A percentile compares a stretch with the other conserved stretches of the same genome.
Evolutionary conservation across 2,888 invertebrate species (phyloP).

Genomic region (Parasteatoda lunata): DNA sequence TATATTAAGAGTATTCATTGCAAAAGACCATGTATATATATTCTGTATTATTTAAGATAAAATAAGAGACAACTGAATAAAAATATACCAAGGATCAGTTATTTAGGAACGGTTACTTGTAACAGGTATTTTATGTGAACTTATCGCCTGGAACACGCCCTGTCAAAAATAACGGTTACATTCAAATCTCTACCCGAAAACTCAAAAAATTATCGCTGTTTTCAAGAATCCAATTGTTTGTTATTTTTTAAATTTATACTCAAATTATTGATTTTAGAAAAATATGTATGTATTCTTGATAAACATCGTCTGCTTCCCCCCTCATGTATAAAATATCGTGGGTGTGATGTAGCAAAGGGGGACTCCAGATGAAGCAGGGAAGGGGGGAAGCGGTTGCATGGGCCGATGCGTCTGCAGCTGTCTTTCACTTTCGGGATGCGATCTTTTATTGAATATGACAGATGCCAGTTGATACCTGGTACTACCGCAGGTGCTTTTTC

Average conservation of each 20-base stretch:
- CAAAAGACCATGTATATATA: no score
- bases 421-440: constrained; percentile 18
- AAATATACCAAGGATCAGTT: no score
- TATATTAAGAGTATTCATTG: no score
- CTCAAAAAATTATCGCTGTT: not conserved
- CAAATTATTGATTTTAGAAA: not conserved
- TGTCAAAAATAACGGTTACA: no score
- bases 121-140: no score
- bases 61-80: no score
- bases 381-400: constrained; percentile 9
- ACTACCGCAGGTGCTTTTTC: constrained; percentile 43
- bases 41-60: no score
- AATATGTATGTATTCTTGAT: not conserved
- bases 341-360: not conserved
- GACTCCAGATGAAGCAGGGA: not conserved
- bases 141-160: no score
- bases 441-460: constrained; percentile 58
- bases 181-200: no score
- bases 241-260: not conserved
- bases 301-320: constrained; percentile 4
- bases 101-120: no score
- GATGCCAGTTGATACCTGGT: constrained; percentile 63
- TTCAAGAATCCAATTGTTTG: not conserved
- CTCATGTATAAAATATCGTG: constrained; percentile 10
- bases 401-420: constrained; percentile 46